Evolutionary conservation across 2,797 vertebrate genomes (phyloP).

Genomic region (Paratrypauchen microcephalus): DNA sequence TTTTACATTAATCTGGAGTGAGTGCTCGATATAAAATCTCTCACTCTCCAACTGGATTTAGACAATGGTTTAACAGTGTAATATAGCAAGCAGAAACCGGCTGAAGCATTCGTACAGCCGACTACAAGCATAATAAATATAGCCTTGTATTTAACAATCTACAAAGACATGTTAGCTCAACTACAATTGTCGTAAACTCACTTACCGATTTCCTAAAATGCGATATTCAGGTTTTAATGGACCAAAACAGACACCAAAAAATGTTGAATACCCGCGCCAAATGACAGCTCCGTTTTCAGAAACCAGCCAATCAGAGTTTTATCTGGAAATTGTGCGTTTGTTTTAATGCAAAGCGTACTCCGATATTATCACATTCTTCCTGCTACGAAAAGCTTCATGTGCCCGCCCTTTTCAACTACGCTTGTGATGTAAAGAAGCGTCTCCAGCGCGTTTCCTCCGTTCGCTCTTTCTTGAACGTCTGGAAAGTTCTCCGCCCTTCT

Average conservation of each 20-base stretch:
- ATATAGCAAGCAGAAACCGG: neutral
- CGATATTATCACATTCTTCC: too few species aligned
- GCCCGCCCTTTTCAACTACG: slow-evolving; percentile 31
- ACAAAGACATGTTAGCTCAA: neutral
- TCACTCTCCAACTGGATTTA: too few species aligned
- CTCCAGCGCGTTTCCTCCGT: neutral
- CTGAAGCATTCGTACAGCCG: neutral
- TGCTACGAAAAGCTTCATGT: neutral
- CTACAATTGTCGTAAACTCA: slow-evolving; percentile 24
- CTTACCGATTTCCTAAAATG: neutral
- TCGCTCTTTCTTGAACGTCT: slow-evolving; percentile 59
- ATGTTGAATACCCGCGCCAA: slow-evolving; percentile 68
- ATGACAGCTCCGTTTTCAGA: slow-evolving; percentile 4
- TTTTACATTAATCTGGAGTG: too few species aligned
- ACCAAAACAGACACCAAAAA: neutral
- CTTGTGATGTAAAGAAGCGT: accelerated
- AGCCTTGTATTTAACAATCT: neutral
- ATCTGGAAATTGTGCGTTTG: slow-evolving; percentile 25
- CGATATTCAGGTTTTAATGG: neutral
- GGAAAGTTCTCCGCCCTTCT: slow-evolving; percentile 79
- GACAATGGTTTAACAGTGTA: too few species aligned
- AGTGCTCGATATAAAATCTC: too few species aligned
- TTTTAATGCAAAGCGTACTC: accelerated
- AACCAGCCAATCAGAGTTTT: slow-evolving; percentile 52
- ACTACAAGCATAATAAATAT: neutral